Percentiles rank a stretch among this genome's conserved stretches.
Evolutionary conservation across 2,888 invertebrate genomes (phyloP).

Genomic region (Adelognathus sp.): DNA sequence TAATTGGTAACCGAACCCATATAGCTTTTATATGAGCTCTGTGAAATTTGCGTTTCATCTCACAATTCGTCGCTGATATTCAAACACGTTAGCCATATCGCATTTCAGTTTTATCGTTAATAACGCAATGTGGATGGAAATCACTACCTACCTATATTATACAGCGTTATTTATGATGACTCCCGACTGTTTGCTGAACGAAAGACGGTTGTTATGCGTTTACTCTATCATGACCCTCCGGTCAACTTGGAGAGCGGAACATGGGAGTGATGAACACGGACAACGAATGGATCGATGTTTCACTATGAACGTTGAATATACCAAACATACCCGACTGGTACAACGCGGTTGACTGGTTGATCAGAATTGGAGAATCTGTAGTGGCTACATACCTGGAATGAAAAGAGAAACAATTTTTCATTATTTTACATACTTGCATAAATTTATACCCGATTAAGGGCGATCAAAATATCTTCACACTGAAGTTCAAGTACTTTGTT

Average conservation of each 20-base stretch:
- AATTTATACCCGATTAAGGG: too few species aligned
- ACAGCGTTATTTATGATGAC: too few species aligned
- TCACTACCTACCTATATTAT: not conserved
- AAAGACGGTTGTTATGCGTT: too few species aligned
- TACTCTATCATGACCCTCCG: not conserved
- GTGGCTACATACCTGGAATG: constrained; percentile 9
- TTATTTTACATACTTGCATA: too few species aligned
- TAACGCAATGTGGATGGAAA: not conserved
- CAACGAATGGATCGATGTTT: not conserved
- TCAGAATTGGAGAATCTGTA: not conserved
- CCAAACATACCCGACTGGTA: not conserved
- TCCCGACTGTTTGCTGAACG: too few species aligned
- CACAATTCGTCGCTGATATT: not conserved
- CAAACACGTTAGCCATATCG: not conserved
- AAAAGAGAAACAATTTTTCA: not conserved
- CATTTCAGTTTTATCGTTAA: not conserved
- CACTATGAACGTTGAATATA: not conserved
- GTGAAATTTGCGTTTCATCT: not conserved
- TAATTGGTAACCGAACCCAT: too few species aligned
- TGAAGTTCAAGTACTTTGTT: too few species aligned
- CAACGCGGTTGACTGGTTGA: not conserved
- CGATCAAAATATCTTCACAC: too few species aligned
- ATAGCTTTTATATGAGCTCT: too few species aligned
- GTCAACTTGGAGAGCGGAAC: not conserved
- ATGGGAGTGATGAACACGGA: not conserved